Percentiles rank a stretch among this genome's conserved stretches.
Conservation (phyloP, 2,888 invertebrate genomes). For the Antheraea assamensis region DNA sequence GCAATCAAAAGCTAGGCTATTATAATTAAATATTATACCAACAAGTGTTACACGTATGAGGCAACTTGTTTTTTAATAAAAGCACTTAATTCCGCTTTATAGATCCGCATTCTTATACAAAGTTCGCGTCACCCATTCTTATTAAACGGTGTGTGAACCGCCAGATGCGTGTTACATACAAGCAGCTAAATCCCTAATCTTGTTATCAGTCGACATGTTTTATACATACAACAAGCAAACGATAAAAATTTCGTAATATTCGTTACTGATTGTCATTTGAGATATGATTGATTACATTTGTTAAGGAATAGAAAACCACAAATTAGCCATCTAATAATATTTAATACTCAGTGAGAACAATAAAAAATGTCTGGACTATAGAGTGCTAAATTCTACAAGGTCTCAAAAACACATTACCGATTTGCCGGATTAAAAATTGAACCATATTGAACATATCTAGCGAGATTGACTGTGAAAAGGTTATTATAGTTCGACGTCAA, state of each 20-base stretch:
- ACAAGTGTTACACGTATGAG: background rate
- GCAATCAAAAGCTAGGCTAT: too few species aligned
- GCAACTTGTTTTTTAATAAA: background rate
- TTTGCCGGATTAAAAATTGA: too few species aligned
- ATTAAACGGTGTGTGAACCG: background rate
- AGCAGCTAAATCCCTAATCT: background rate
- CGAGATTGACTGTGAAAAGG: too few species aligned
- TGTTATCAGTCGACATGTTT: background rate
- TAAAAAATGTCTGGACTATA: too few species aligned
- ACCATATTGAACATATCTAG: too few species aligned
- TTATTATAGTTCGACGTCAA: too few species aligned
- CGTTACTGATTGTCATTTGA: background rate
- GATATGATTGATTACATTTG: background rate
- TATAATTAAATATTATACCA: background rate
- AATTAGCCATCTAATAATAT: too few species aligned
- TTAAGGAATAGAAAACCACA: background rate
- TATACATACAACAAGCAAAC: background rate
- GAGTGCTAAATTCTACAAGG: too few species aligned
- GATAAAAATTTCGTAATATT: background rate
- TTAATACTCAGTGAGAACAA: too few species aligned
- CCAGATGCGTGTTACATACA: background rate
- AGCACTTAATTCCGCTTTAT: background rate
- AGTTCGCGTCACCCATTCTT: constrained; percentile 7
- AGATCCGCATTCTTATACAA: constrained; percentile 5
- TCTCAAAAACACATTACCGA: too few species aligned